Evolutionary conservation across 2,113 vertebrate genomes (phyloP).

Genomic region (Rhinopomastus cyanomelas): DNA sequence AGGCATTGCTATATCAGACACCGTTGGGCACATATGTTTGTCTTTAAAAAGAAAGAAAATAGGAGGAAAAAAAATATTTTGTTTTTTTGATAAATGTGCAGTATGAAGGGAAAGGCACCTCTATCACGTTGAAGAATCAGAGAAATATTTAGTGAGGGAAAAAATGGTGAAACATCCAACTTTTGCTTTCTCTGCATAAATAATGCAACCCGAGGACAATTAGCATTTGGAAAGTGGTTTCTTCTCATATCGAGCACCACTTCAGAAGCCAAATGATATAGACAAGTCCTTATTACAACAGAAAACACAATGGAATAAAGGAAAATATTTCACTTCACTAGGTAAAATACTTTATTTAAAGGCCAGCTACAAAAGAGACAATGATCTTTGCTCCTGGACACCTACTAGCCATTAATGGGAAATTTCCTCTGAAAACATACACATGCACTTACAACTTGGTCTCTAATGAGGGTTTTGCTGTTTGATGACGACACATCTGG

Average conservation of each 20-base stretch:
- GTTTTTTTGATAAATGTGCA: background rate
- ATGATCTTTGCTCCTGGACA: conserved; percentile 54
- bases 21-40: rapidly evolving
- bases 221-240: conserved; percentile 12
- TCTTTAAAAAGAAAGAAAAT: background rate
- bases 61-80: background rate
- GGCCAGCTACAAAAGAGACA: conserved; percentile 10
- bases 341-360: conserved; percentile 36
- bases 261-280: background rate
- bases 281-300: conserved; percentile 17
- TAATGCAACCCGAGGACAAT: background rate
- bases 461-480: conserved; percentile 61
- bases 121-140: background rate
- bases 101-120: background rate
- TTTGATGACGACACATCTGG: conserved; percentile 62
- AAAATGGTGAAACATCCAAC: background rate
- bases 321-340: background rate
- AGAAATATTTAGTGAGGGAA: background rate
- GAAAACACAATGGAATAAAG: conserved; percentile 30
- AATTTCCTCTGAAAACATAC: conserved; percentile 58
- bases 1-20: background rate
- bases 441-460: conserved; percentile 3
- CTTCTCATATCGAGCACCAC: conserved; percentile 8
- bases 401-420: conserved; percentile 52
- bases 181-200: conserved; percentile 13